phyloP scores from a whole-genome alignment of 2,888 invertebrate species.

The Neria commutata region DNA sequence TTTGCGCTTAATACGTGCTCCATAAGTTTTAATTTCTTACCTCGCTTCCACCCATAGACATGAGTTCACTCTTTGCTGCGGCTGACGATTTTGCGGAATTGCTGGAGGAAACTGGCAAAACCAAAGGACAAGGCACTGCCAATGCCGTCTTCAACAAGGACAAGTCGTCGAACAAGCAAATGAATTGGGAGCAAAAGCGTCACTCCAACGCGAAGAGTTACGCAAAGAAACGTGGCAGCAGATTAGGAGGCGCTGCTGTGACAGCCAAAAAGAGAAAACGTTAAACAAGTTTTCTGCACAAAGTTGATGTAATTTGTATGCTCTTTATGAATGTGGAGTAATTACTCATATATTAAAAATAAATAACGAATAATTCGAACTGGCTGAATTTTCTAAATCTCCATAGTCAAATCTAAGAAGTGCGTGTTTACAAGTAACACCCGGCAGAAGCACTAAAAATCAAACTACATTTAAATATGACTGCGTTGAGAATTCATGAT shows the following conservation, averaged over 20 bases:
- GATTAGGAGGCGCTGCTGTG: background rate
- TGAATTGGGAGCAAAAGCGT: slow-evolving; percentile 82
- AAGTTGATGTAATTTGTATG: too few relatives aligned
- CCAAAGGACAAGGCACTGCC: slow-evolving; percentile 71
- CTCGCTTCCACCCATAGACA: too few relatives aligned
- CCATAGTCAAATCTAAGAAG: too few relatives aligned
- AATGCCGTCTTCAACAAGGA: slow-evolving; percentile 76
- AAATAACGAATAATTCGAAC: too few relatives aligned
- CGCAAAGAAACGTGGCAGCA: slow-evolving; percentile 39
- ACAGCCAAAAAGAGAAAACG: slow-evolving; percentile 42
- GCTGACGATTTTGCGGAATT: slow-evolving; percentile 89
- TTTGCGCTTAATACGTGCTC: background rate
- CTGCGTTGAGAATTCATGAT: too few relatives aligned
- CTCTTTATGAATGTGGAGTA: too few relatives aligned
- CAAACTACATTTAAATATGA: too few relatives aligned
- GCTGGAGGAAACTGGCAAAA: slow-evolving; percentile 80
- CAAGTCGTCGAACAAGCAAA: slow-evolving; percentile 77
- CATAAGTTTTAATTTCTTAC: background rate
- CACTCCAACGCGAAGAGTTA: slow-evolving; percentile 52
- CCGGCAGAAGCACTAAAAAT: too few relatives aligned
- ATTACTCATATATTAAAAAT: too few relatives aligned
- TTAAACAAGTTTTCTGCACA: too few relatives aligned
- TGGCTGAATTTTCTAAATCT: too few relatives aligned
- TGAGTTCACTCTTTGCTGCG: slow-evolving; percentile 76
- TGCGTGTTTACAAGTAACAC: too few relatives aligned